These are phyloP conservation scores for Alitta virens DNA, from an alignment of 2,888 invertebrate species.

Conservation along the genomic window DNA sequence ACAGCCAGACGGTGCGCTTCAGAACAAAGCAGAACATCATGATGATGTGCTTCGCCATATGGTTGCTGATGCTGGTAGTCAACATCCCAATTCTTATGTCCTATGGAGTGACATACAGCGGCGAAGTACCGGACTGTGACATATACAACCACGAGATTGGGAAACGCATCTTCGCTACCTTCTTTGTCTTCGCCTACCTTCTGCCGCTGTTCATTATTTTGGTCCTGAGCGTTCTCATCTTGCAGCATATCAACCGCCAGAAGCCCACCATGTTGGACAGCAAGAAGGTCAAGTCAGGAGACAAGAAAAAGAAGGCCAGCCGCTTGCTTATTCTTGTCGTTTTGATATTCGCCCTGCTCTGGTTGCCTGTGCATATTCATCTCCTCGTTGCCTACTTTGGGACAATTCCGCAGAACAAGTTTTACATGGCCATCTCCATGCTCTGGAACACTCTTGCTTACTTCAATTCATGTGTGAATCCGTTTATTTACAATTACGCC, in stretches of 20 bases:
- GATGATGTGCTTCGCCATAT: slow-evolving; percentile 72
- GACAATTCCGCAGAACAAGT: slow-evolving; percentile 11
- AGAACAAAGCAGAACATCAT: slow-evolving; percentile 78
- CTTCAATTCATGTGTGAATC: slow-evolving; percentile 34
- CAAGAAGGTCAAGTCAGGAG: slow-evolving; percentile 19
- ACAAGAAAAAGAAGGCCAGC: slow-evolving; percentile 26
- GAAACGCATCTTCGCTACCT: slow-evolving; percentile 23
- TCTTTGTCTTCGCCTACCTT: slow-evolving; percentile 31
- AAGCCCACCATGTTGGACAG: slow-evolving; percentile 13
- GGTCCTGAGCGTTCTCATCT: slow-evolving; percentile 28
- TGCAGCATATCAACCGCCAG: slow-evolving; percentile 25
- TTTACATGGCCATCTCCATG: slow-evolving; percentile 25
- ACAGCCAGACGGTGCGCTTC: slow-evolving; percentile 77
- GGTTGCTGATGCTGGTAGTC: slow-evolving; percentile 67
- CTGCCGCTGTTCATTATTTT: slow-evolving; percentile 29
- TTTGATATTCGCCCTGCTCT: slow-evolving; percentile 32
- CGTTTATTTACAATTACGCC: slow-evolving; percentile 34
- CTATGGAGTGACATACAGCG: slow-evolving; percentile 12
- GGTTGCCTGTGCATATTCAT: slow-evolving; percentile 35
- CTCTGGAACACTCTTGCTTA: slow-evolving; percentile 32
- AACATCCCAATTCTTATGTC: slow-evolving; percentile 36
- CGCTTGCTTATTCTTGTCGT: slow-evolving; percentile 32
- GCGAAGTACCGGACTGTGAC: slow-evolving; percentile 22
- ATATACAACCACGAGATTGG: slow-evolving; percentile 14
- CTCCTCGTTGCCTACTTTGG: slow-evolving; percentile 30